Conservation (phyloP, 2,113 vertebrate genomes). For the Ellobius talpinus region DNA sequence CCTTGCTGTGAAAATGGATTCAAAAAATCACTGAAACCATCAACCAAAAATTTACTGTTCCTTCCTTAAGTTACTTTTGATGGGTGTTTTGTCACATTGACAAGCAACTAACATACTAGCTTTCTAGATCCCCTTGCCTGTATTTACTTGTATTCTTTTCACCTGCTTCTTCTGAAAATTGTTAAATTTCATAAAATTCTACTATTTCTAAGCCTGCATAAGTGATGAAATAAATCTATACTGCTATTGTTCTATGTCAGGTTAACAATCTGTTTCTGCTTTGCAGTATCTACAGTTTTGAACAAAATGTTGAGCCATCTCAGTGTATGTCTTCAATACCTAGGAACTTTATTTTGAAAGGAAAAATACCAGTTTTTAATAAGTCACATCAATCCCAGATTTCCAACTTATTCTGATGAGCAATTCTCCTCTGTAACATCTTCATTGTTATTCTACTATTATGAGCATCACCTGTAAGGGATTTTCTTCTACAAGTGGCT, state of each 20-base stretch:
- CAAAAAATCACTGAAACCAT: neutral
- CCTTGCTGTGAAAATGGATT: neutral
- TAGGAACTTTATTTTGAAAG: neutral
- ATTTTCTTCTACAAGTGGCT: neutral
- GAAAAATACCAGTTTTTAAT: neutral
- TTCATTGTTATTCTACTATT: neutral
- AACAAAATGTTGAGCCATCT: neutral
- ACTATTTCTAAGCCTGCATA: neutral
- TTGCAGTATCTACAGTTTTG: neutral
- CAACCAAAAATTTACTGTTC: neutral
- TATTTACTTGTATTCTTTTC: neutral
- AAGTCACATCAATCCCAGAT: neutral
- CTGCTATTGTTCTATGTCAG: neutral
- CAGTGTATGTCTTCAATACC: neutral
- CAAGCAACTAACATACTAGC: neutral
- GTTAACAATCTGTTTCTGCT: neutral
- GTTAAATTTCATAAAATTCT: neutral
- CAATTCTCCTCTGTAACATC: neutral
- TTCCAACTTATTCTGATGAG: neutral
- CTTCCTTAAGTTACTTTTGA: neutral
- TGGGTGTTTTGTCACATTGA: neutral
- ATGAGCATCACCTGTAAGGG: neutral
- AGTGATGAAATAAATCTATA: neutral
- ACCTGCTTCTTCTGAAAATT: neutral
- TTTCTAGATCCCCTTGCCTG: neutral